Evolutionary conservation across 2,797 vertebrate genomes (phyloP).

Genomic region (Lepidocolaptes lacrymiger): DNA sequence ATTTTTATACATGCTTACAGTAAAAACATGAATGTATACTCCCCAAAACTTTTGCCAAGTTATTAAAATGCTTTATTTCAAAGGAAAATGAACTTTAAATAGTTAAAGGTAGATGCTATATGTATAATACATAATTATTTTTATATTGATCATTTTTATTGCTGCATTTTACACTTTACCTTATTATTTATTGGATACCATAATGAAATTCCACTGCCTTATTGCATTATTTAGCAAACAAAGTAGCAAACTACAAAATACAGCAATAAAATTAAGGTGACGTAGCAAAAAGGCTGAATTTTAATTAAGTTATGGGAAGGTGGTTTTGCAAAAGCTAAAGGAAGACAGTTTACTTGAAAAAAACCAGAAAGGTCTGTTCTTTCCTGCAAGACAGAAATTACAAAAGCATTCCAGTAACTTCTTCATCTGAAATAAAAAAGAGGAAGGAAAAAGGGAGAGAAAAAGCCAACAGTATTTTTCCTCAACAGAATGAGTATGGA

Average conservation of each 20-base stretch:
- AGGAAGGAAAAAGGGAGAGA: not conserved
- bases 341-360: not conserved
- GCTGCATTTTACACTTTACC: constrained; percentile 57
- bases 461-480: not conserved
- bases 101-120: constrained; percentile 19
- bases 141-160: constrained; percentile 69
- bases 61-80: not conserved
- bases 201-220: constrained; percentile 61
- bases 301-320: constrained; percentile 63
- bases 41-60: not conserved
- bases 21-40: not conserved
- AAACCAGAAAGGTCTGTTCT: not conserved
- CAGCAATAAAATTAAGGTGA: constrained; percentile 69
- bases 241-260: constrained; percentile 47
- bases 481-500: not conserved
- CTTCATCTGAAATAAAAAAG: not conserved
- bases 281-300: constrained; percentile 62
- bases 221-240: constrained; percentile 69
- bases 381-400: not conserved
- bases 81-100: not conserved
- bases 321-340: constrained; percentile 2
- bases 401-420: not conserved
- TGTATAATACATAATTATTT: constrained; percentile 42
- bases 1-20: not conserved
- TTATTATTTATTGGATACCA: constrained; percentile 59